Evolutionary conservation across 2,113 vertebrate species (phyloP).

Genomic region (Proterorhinus semilunaris): DNA sequence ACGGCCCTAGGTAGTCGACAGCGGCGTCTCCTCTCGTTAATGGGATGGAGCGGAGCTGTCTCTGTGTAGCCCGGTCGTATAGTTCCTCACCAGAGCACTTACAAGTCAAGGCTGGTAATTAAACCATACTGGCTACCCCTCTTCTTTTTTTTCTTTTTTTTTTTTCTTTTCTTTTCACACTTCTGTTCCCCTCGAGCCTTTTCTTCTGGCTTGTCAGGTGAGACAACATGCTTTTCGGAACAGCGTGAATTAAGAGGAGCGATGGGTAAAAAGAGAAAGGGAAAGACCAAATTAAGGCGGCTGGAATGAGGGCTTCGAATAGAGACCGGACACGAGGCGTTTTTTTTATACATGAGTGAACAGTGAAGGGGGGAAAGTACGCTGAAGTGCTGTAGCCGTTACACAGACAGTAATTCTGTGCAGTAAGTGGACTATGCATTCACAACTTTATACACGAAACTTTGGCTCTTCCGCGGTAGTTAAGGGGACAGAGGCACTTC

Average conservation of each 20-base stretch:
- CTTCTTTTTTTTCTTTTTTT: conserved; percentile 9
- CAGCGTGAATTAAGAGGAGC: conserved; percentile 67
- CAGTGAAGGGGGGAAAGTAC: conserved; percentile 35
- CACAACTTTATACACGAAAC: not conserved
- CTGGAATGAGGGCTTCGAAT: conserved; percentile 45
- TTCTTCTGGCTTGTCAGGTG: conserved; percentile 68
- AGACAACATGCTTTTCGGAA: conserved; percentile 70
- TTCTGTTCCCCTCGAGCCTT: conserved; percentile 22
- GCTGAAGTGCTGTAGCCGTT: conserved; percentile 11
- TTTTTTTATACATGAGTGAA: conserved; percentile 33
- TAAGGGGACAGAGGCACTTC: not conserved
- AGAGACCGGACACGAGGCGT: conserved; percentile 30
- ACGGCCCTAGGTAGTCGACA: conserved; percentile 53
- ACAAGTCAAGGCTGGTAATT: conserved; percentile 80
- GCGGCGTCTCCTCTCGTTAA: conserved; percentile 57
- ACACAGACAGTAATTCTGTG: conserved; percentile 17
- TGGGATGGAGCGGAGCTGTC: conserved; percentile 75
- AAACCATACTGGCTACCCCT: conserved; percentile 74
- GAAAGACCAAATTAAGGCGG: conserved; percentile 71
- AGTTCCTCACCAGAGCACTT: conserved; percentile 79
- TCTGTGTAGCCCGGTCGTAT: conserved; percentile 70
- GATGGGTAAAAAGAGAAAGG: conserved; percentile 54
- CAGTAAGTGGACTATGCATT: conserved; percentile 7
- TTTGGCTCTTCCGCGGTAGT: not conserved
- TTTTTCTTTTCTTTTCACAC: conserved; percentile 14